Evolutionary conservation across 2,113 vertebrate genomes (phyloP).

Genomic region (Megaptera novaeangliae): DNA sequence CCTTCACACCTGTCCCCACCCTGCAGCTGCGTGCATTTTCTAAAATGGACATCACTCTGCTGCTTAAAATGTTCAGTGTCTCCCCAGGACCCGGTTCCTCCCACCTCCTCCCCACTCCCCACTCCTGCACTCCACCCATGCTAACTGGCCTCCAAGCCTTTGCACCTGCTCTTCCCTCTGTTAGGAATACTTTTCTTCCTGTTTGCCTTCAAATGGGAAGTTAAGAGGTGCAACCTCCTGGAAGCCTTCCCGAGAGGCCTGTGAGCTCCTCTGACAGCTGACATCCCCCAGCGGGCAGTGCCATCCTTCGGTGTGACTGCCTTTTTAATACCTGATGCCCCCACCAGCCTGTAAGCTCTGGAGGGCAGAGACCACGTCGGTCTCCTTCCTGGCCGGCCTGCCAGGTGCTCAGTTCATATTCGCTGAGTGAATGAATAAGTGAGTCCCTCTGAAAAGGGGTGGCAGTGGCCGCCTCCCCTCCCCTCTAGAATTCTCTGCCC

Average conservation of each 20-base stretch:
- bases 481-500: background rate
- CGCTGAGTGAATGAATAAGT: background rate
- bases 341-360: background rate
- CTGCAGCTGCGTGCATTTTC: background rate
- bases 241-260: background rate
- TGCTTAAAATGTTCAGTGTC: background rate
- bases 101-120: background rate
- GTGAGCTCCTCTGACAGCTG: background rate
- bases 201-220: background rate
- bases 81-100: too few relatives aligned
- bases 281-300: accelerated
- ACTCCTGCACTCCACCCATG: background rate
- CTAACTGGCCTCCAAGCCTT: background rate
- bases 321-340: background rate
- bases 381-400: background rate
- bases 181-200: background rate
- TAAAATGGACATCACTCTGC: background rate
- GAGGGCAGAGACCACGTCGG: background rate
- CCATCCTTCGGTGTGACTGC: background rate
- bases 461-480: background rate
- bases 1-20: background rate
- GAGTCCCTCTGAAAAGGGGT: background rate
- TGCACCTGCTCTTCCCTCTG: background rate
- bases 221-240: background rate
- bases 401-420: background rate